A percentile compares a stretch with the other conserved stretches of the same genome.
Evolutionary conservation across 2,113 vertebrate species (phyloP).

Genomic region (Tenebrosternarchus preto): DNA sequence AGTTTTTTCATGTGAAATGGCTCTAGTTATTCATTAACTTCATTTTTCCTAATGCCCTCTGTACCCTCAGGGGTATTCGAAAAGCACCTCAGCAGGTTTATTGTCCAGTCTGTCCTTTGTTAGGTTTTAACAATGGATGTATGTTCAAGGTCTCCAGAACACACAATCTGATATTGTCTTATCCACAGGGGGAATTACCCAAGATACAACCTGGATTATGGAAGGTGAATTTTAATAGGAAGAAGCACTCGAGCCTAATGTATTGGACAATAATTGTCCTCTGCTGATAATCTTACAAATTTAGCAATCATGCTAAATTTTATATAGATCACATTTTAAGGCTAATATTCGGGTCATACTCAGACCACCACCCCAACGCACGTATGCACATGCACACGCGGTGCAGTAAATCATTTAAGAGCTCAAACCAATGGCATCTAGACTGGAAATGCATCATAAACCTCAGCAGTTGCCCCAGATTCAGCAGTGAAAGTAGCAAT

Average conservation of each 20-base stretch:
- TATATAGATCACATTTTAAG: background rate
- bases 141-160: constrained; percentile 21
- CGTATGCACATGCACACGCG: too few species aligned
- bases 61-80: background rate
- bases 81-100: background rate
- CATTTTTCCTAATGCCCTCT: background rate
- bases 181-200: constrained; percentile 77
- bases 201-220: constrained; percentile 71
- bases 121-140: background rate
- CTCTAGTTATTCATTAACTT: background rate
- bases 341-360: background rate
- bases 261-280: constrained; percentile 28
- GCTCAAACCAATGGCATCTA: background rate
- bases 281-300: background rate
- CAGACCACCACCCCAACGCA: too few species aligned
- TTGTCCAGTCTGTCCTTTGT: background rate
- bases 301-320: constrained; percentile 11
- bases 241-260: background rate
- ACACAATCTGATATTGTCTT: constrained; percentile 68
- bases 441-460: constrained; percentile 4
- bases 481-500: constrained; percentile 13
- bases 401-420: background rate
- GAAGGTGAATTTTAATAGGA: constrained; percentile 77
- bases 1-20: background rate
- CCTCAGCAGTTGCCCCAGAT: constrained; percentile 33